Evolutionary conservation across 2,797 vertebrate genomes (phyloP).

Genomic region (Tapera naevia): DNA sequence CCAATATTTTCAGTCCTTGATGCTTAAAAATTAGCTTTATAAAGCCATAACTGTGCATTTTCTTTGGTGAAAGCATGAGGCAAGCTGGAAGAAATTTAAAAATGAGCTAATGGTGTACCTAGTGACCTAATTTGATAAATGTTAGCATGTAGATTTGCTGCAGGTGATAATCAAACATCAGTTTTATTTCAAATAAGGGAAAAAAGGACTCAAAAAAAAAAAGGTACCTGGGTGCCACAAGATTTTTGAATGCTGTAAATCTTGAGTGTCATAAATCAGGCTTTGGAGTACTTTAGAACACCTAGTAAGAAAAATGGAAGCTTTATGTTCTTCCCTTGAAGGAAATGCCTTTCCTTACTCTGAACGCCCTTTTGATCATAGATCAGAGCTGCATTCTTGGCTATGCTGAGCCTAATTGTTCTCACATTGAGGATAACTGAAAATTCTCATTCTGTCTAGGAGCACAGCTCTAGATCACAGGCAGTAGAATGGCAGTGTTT

Average conservation of each 20-base stretch:
- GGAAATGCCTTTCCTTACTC: neutral
- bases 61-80: neutral
- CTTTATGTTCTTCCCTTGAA: neutral
- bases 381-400: neutral
- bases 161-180: neutral
- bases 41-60: neutral
- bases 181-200: conserved; percentile 1
- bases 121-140: neutral
- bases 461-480: neutral
- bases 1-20: conserved; percentile 9
- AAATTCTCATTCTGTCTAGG: neutral
- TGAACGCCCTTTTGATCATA: neutral
- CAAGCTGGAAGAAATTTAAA: neutral
- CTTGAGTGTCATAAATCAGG: neutral
- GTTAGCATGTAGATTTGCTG: neutral
- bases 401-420: neutral
- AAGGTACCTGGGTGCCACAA: neutral
- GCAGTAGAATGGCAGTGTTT: neutral
- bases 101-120: neutral
- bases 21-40: conserved; percentile 22
- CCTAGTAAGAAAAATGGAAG: conserved; percentile 3
- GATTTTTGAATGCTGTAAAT: neutral
- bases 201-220: neutral
- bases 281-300: neutral
- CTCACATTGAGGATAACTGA: neutral